Evolutionary conservation across 2,888 invertebrate genomes (phyloP), one percentile per base, ranked within the genome.

Genomic region (Pelosia muscerda): DNA sequence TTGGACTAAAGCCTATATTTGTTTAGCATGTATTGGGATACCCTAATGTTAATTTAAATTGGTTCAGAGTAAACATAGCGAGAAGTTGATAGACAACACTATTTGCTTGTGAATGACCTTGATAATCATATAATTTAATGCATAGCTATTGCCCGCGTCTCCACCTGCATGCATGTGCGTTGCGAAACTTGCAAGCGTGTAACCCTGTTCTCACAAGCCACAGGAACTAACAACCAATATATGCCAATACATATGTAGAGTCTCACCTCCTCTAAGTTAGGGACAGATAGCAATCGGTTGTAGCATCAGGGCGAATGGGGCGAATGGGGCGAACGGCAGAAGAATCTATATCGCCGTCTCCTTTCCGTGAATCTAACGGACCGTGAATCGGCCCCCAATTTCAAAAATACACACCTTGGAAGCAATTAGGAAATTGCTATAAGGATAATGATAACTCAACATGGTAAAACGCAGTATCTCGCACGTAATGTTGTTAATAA

Each of bases 31-130:
- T 61, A 25, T n/a, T 11, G 23, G 28, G n/a, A 26, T 61, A 26
- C 6, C 6, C 13, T 34, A 2, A n/a, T 49, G 42, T 25, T n/a
- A 26, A 49, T 26, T 49, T 10, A 53, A n/a, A 60, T 49, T 62
- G 61, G 11, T 49, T 42, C 25, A 26, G 13, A 38, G 49, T 28
- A 53, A 53, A 62, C 22, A 25, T 55, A 28, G 11, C 22, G 22
- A 11, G n/a, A 22, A 49, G 61, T 53, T 49, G 25, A 28, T 59
- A 25, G 15, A 25, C 25, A 19, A 10, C 49, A 49, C 55, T 22
- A 28, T 62, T 49, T 26, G 13, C 15, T 53, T 28, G n/a, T 22
- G 23, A 61, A 62, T 10, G 49, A 28, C 61, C 61, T 62, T 49
- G 61, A 38, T 49, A 49, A 49, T n/a, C 19, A 49, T 49, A 49